Evolutionary conservation across 2,888 invertebrate species (phyloP).

Genomic region (Mythimna impura): DNA sequence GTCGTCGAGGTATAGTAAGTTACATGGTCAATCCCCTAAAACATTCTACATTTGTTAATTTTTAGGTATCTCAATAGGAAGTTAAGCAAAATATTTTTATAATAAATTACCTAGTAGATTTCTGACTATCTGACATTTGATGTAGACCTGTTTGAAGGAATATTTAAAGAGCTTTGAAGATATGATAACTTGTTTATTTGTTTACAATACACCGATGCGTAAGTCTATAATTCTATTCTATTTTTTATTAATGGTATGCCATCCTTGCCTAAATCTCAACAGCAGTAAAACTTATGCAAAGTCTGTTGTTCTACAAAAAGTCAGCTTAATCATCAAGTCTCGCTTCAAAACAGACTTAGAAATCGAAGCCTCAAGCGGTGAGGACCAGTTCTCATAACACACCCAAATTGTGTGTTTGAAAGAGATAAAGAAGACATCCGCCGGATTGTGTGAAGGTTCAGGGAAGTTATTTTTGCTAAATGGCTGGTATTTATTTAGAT

Average conservation of each 20-base stretch:
- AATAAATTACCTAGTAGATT: slow-evolving; percentile 16
- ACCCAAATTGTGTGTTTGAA: slow-evolving; percentile 81
- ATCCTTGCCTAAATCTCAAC: neutral
- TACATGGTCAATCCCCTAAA: neutral
- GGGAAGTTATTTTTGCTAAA: slow-evolving; percentile 66
- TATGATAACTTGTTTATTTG: slow-evolving; percentile 6
- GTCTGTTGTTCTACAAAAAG: neutral
- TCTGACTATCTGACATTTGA: slow-evolving; percentile 36
- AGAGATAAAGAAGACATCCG: slow-evolving; percentile 86
- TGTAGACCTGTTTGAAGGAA: slow-evolving; percentile 27
- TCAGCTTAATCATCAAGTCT: neutral
- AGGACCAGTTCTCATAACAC: slow-evolving; percentile 79
- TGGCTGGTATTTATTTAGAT: slow-evolving; percentile 53
- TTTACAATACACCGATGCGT: slow-evolving; percentile 9
- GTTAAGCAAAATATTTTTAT: slow-evolving; percentile 24
- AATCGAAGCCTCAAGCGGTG: slow-evolving; percentile 62
- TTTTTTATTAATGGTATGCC: neutral
- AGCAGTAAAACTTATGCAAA: neutral
- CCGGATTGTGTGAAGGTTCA: slow-evolving; percentile 78
- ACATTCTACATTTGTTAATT: slow-evolving; percentile 14
- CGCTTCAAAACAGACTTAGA: slow-evolving; percentile 61
- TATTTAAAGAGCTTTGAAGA: slow-evolving; percentile 8
- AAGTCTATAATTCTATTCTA: neutral
- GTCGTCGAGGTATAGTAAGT: neutral
- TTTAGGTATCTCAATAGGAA: slow-evolving; percentile 27